Base-by-base conservation (phyloP, 1,140 invertebrate species). In the Manduca sexta region DNA sequence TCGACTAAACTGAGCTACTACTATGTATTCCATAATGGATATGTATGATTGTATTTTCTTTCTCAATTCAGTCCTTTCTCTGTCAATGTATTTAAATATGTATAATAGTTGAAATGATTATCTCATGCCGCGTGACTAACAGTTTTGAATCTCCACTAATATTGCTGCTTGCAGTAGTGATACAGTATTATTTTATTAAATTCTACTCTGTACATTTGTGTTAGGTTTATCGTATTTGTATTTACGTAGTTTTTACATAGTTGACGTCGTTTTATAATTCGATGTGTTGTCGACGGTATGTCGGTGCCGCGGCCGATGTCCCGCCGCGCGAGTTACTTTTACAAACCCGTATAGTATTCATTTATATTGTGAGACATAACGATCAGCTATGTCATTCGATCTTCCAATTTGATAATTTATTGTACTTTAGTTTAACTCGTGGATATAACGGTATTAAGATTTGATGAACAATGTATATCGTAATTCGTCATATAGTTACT, bases 141-240 rank as follows among this genome's bases (percentile, higher is more conserved):
- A 35, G 34, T 35, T 35, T 13, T 35, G n/a, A 35, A 35, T 13
- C 50, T 65, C 61, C 65, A 65, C 60, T 64, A 69, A 74, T 67
- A 74, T 71, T 76, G 59, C 74, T 74, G 72, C 71, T 69, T 53
- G 72, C 77, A 76, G 74, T 75, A 72, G 64, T 82, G 73, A 82
- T 64, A 78, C 82, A 85, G 82, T 85, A 85, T 85, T 85, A 85
- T 85, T 85, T 80, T 76, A 73, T 78, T 72, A 63, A 74, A 70
- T 69, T 70, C 65, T 74, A 74, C 54, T 71, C 72, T 84, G 77
- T 81, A 81, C 67, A 80, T 75, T 68, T 74, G 51, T 61, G 30
- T 77, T 80, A 75, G 70, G 63, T 70, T 66, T 68, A 66, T 62
- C 55, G 58, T 65, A 64, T 60, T 78, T 70, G 56, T 62, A 67